These are phyloP conservation scores for Camponotus floridanus DNA, from an alignment of 1,140 invertebrate species.

Conservation along the genomic window DNA sequence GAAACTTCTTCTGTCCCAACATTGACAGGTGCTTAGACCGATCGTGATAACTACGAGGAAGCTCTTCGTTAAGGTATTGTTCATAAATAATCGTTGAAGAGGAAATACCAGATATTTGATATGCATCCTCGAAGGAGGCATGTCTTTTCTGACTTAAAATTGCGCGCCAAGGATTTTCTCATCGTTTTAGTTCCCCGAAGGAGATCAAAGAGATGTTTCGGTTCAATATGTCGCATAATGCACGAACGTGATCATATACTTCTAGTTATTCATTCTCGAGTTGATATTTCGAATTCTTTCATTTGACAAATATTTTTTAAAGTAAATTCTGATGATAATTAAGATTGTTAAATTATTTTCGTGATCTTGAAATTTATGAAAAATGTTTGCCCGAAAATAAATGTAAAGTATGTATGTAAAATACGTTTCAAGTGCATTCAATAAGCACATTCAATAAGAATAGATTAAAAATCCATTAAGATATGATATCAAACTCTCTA, in stretches of 20 bases:
- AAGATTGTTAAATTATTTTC: background rate
- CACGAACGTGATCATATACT: background rate
- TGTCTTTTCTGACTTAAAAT: background rate
- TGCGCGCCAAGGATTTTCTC: conserved; percentile 19
- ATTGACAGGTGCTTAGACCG: conserved; percentile 70
- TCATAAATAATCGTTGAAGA: background rate
- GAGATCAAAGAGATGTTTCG: conserved; percentile 29
- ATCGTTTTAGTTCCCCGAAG: conserved; percentile 11
- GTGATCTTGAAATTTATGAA: background rate
- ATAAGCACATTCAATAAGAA: background rate
- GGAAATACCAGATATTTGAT: background rate
- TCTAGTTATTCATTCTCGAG: no score
- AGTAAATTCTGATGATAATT: background rate
- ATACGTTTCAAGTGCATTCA: no score
- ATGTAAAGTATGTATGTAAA: no score
- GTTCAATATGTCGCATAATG: background rate
- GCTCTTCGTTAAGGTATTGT: conserved; percentile 84
- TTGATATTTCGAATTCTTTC: background rate
- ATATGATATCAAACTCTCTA: background rate
- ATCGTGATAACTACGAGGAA: conserved; percentile 83
- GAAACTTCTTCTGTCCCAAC: conserved; percentile 53
- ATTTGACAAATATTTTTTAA: background rate
- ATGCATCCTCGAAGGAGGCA: conserved; percentile 30
- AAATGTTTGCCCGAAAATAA: background rate
- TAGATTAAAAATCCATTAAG: background rate